Conservation (phyloP, 2,797 vertebrate species). For the Gallinago stenura region DNA sequence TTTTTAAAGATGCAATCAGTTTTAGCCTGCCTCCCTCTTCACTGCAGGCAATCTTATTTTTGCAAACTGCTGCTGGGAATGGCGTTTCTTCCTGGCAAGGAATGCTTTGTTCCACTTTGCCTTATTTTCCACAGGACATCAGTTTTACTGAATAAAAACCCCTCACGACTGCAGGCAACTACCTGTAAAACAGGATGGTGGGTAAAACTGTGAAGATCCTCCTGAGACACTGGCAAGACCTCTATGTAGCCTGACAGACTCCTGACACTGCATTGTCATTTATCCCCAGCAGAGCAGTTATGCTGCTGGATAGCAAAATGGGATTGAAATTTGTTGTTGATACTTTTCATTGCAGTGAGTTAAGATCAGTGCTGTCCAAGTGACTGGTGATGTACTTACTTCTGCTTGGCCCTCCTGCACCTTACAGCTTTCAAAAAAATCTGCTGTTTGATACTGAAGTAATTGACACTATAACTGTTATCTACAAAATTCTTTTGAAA, state of each 20-base stretch:
- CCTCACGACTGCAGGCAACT: neutral
- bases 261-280: neutral
- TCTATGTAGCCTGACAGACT: neutral
- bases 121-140: neutral
- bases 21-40: neutral
- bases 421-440: neutral
- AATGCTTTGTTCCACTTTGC: neutral
- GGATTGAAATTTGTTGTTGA: neutral
- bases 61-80: neutral
- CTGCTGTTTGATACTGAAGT: neutral
- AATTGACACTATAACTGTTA: neutral
- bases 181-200: neutral
- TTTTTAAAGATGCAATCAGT: neutral
- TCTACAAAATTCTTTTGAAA: slow-evolving; percentile 13
- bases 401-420: neutral
- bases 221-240: neutral
- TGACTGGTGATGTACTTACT: neutral
- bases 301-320: neutral
- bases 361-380: neutral
- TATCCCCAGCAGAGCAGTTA: neutral
- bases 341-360: neutral
- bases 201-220: neutral
- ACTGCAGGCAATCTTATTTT: neutral
- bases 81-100: neutral
- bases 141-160: neutral